Base-by-base conservation (phyloP, 2,113 vertebrate genomes). In the Carassius carassius region DNA sequence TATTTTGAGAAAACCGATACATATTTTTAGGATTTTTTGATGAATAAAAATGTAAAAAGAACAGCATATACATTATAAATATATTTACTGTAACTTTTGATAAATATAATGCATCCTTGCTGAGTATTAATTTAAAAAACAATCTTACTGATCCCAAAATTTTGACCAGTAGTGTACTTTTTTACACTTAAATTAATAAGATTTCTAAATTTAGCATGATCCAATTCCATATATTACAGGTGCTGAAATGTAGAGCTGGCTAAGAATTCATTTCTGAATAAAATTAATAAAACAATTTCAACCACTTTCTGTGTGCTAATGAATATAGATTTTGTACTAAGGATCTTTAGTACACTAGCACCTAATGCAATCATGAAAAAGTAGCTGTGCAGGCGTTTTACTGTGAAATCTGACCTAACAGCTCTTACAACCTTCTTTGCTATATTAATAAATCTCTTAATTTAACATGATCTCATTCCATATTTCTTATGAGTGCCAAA, bases 401-500 rank as follows among this genome's bases (percentile, higher is more conserved):
- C 44, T 7, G n/a, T 32, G 3, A 83, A 37, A 60, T 41, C 49
- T 25, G 69, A 37, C 25, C 63, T 3, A 5, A 54, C 37, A 41
- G 21, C 25, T 73, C 56, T 32, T 23, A 83, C 13, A 73, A 75
- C 70, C 82, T 63, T 75, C 32, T 74, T 74, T 73, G 11, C 83
- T 78, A 17, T 78, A 17, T 72, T 83, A 78, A 82, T 63, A 83
- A 47, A 41, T 62, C 12, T 44, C 83, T 69, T 74, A 69, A 70
- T 76, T 76, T 84, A 77, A 80, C 76, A 76, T n/a, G 11, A 10
- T 47, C 23, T 78, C 11, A 65, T 84, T 84, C 23, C 16, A 81
- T 41, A 17, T 60, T 74, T 51, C 51, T 49, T 23, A 51, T 35
- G 49, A 19, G 60, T 17, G 25, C 29, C 11, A 6, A 21, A 54